Percentiles rank a stretch among this genome's conserved stretches.
Evolutionary conservation across 2,888 invertebrate species (phyloP).

Genomic region (Liopterus haemorrhoidalis): DNA sequence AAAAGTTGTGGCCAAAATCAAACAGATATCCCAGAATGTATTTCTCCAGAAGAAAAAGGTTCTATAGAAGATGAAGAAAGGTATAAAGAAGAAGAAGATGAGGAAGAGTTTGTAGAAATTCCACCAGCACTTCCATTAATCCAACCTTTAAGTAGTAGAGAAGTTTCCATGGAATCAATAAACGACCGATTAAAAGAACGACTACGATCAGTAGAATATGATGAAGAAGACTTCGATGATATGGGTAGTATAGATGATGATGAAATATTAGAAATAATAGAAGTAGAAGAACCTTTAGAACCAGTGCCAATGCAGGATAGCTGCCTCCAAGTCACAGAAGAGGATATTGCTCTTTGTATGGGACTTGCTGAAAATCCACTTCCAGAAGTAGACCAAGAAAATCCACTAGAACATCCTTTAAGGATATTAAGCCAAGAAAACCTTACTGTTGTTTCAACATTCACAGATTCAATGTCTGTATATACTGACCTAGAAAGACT

Average conservation of each 20-base stretch:
- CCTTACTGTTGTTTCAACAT: slow-evolving; percentile 83
- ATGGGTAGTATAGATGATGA: slow-evolving; percentile 52
- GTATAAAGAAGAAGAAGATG: slow-evolving; percentile 55
- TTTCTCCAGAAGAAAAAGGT: slow-evolving; percentile 37
- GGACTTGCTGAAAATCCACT: slow-evolving; percentile 62
- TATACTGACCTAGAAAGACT: slow-evolving; percentile 63
- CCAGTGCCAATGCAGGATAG: slow-evolving; percentile 82
- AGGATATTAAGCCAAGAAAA: slow-evolving; percentile 87
- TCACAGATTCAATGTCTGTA: slow-evolving; percentile 66
- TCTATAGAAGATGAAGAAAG: slow-evolving; percentile 39
- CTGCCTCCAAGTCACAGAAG: slow-evolving; percentile 86
- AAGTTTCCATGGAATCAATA: slow-evolving; percentile 77
- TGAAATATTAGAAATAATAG: slow-evolving; percentile 72
- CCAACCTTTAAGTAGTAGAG: slow-evolving; percentile 71
- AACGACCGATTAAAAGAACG: slow-evolving; percentile 71
- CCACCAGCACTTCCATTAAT: slow-evolving; percentile 77
- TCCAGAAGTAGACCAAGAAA: slow-evolving; percentile 66
- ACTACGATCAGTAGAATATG: slow-evolving; percentile 46
- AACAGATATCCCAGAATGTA: slow-evolving; percentile 42
- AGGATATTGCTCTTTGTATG: slow-evolving; percentile 86
- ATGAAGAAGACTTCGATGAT: slow-evolving; percentile 52
- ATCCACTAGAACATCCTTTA: slow-evolving; percentile 73
- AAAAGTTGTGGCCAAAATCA: slow-evolving; percentile 40
- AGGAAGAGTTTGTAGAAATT: slow-evolving; percentile 71
- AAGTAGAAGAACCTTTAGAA: slow-evolving; percentile 72